These are phyloP conservation scores for Drosophila flavopinicola DNA, from an alignment of 2,888 invertebrate genomes.

Conservation along the genomic window DNA sequence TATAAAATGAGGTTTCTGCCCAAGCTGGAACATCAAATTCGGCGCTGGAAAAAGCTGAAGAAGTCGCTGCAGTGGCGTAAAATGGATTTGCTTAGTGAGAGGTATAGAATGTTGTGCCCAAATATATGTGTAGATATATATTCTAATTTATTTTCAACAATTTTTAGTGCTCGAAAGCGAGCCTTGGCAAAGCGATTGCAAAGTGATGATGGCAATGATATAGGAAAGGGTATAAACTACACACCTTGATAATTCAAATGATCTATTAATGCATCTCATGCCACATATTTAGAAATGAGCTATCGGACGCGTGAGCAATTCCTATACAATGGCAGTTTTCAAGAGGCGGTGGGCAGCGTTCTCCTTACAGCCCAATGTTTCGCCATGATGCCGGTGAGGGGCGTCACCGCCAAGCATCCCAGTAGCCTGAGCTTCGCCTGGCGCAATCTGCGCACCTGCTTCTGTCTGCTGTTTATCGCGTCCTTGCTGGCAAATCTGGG, in stretches of 20 bases:
- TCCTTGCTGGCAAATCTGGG: conserved; percentile 55
- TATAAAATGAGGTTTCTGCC: conserved; percentile 63
- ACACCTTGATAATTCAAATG: too few relatives aligned
- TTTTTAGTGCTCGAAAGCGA: conserved; percentile 46
- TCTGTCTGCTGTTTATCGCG: conserved; percentile 65
- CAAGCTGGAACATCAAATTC: conserved; percentile 50
- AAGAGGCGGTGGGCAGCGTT: conserved; percentile 83
- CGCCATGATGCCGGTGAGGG: conserved; percentile 86
- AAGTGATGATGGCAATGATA: conserved; percentile 11
- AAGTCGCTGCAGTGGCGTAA: conserved; percentile 54
- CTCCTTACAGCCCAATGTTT: conserved; percentile 85
- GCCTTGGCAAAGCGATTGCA: conserved; percentile 38
- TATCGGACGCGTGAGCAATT: conserved; percentile 64
- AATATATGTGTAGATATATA: too few relatives aligned
- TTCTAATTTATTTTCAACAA: neutral
- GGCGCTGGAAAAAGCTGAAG: conserved; percentile 44
- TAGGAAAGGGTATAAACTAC: conserved; percentile 8
- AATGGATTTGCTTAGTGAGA: conserved; percentile 49
- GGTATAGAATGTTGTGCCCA: too few relatives aligned
- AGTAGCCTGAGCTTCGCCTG: conserved; percentile 83
- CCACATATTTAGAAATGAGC: conserved; percentile 2
- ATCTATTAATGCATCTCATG: too few relatives aligned
- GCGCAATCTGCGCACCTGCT: conserved; percentile 75
- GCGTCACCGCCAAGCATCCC: conserved; percentile 84
- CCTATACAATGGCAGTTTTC: conserved; percentile 81